Base-by-base conservation (phyloP, 2,888 invertebrate species). In the Drosophila koepferae region DNA sequence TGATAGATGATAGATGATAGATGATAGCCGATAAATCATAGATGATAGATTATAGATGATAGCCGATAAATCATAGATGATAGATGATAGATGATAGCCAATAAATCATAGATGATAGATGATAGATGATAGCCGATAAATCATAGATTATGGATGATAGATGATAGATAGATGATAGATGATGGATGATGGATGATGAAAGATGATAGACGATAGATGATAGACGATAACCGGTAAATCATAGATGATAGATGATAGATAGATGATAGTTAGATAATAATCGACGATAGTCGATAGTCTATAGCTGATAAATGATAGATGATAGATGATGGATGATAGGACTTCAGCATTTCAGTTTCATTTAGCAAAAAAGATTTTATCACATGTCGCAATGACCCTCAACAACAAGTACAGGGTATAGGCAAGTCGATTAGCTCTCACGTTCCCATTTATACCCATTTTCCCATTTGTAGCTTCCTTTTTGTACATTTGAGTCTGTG, bases 391-490 rank as follows among this genome's bases (percentile, higher is more conserved):
- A 20, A 20, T 23, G 6, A 1, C 7, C 14, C 2, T 46, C 3
- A 1, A 18, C 7, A 16, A 28, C 9, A 2, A 34, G 18, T 23
- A 23, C 23, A 20, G 6, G 53, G 38, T 38, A 54, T 38, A 1
- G 2, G 16, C 20, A 2, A 23, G 53, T 54, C 23, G 23, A 16
- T 54, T 20, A 54, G 2, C 5, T 38, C 14, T 53, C 36, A 38
- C 28, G 28, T 28, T 28, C 28, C 28, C 28, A 14, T 38, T 16
- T 14, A 18, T 3, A 51, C 34, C 53, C 16, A 54, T 23, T 54
- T 23, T 54, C 23, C 16, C 16, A 54, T 31, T 60, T 56, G 44
- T 43, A 23, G 44, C n/a, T 51, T 18, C 16, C 28, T 34, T 51
- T 44, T 54, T 51, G 1, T 9, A 3, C 28, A n/a, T 7, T 23